Evolutionary conservation across 2,888 invertebrate genomes (phyloP).

Genomic region (Sepioteuthis lessoniana): DNA sequence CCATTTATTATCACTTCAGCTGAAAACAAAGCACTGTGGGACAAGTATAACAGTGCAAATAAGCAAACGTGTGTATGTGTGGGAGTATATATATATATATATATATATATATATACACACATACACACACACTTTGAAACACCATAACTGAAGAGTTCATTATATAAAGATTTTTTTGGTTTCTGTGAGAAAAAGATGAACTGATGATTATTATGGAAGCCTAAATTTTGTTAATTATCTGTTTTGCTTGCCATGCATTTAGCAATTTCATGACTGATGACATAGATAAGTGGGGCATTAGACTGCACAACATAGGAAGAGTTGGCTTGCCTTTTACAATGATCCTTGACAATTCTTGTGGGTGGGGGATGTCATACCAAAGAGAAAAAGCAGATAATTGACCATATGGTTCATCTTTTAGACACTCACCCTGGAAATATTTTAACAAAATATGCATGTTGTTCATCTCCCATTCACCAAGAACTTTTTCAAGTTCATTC

Average conservation of each 20-base stretch:
- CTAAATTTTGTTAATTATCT: not conserved
- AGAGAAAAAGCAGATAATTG: conserved; percentile 62
- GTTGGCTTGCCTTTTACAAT: conserved; percentile 53
- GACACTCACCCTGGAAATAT: conserved; percentile 62
- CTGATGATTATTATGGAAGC: not conserved
- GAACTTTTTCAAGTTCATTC: conserved; percentile 60
- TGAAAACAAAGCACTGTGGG: not conserved
- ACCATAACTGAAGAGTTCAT: not conserved
- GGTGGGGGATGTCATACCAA: conserved; percentile 67
- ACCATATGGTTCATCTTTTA: conserved; percentile 55
- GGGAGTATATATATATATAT: too few species aligned
- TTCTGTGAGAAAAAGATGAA: not conserved
- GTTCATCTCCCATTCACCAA: conserved; percentile 64
- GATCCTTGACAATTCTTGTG: conserved; percentile 56
- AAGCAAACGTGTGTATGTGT: not conserved
- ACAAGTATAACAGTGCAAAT: not conserved
- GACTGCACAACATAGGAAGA: not conserved
- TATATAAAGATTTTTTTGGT: not conserved
- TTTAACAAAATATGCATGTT: conserved; percentile 57
- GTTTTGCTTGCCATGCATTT: conserved; percentile 39
- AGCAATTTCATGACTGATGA: conserved; percentile 45
- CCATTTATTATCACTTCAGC: not conserved
- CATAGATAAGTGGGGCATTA: conserved; percentile 39
- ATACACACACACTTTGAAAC: not conserved
- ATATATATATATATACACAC: too few species aligned